These are phyloP conservation scores for Pasiphila rectangulata DNA, from an alignment of 2,888 invertebrate genomes.

Conservation along the genomic window DNA sequence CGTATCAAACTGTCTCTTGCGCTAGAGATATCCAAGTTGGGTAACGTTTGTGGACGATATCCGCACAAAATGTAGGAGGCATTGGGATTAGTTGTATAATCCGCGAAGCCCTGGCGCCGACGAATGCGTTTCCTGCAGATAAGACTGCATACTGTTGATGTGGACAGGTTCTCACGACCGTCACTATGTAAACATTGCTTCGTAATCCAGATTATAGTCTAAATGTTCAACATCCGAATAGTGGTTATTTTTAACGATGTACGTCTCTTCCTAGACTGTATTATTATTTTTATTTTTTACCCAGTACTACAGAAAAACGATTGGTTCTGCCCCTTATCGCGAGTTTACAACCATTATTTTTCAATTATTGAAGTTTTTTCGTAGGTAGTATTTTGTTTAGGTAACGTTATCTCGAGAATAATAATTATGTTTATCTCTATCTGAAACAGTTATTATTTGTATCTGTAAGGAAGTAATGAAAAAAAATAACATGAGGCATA, in stretches of 20 bases:
- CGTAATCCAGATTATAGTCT: slow-evolving; percentile 13
- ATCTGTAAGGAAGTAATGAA: too few species aligned
- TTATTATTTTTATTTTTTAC: too few species aligned
- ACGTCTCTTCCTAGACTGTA: too few species aligned
- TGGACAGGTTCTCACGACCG: slow-evolving; percentile 50
- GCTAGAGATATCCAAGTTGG: slow-evolving; percentile 8
- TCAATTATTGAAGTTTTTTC: too few species aligned
- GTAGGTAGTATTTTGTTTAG: slow-evolving; percentile 33
- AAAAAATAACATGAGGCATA: not conserved
- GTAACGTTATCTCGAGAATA: slow-evolving; percentile 1
- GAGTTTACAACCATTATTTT: slow-evolving; percentile 39
- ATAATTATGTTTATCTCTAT: not conserved
- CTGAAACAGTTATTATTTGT: not conserved
- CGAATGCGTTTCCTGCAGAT: slow-evolving; percentile 71
- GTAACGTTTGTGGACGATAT: slow-evolving; percentile 26
- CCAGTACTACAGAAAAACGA: too few species aligned
- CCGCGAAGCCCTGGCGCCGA: slow-evolving; percentile 61
- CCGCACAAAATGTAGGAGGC: slow-evolving; percentile 40
- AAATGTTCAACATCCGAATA: slow-evolving; percentile 7
- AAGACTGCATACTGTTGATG: slow-evolving; percentile 55
- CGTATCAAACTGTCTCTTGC: slow-evolving; percentile 27
- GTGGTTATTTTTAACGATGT: too few species aligned
- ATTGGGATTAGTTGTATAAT: slow-evolving; percentile 56
- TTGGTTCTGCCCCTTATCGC: too few species aligned
- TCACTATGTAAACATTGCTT: slow-evolving; percentile 21